Evolutionary conservation across 2,888 invertebrate species (phyloP).

Genomic region (Metacarcinus magister): DNA sequence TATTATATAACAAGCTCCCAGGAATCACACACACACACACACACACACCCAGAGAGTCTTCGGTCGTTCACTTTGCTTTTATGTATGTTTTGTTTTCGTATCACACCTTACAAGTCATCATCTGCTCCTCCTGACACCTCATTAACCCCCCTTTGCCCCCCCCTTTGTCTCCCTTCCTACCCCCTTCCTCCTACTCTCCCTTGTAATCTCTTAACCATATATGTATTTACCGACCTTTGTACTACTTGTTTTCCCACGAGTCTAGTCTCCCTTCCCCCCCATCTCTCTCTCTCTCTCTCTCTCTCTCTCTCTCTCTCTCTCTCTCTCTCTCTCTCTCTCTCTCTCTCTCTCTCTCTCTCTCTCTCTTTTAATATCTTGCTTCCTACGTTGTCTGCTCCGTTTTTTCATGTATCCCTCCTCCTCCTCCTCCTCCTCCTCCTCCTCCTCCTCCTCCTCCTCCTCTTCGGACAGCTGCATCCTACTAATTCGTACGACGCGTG

Average conservation of each 20-base stretch:
- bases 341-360: slow-evolving; percentile 29
- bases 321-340: slow-evolving; percentile 47
- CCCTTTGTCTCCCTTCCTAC: background rate
- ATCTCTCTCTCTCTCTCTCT: slow-evolving; percentile 56
- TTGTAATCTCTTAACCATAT: too few relatives aligned
- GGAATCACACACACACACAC: background rate
- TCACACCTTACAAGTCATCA: background rate
- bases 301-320: slow-evolving; percentile 55
- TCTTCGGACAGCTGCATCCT: background rate
- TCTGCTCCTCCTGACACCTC: too few relatives aligned
- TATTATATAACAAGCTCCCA: too few relatives aligned
- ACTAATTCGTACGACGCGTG: slow-evolving; percentile 1
- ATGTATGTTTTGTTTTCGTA: background rate
- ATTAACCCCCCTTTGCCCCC: background rate
- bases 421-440: slow-evolving; percentile 52
- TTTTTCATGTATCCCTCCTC: background rate
- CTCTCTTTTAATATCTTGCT: background rate
- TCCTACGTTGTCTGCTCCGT: background rate
- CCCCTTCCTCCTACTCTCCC: too few relatives aligned
- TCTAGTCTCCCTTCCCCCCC: too few relatives aligned
- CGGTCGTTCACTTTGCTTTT: background rate
- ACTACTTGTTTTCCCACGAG: too few relatives aligned
- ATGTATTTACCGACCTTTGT: background rate
- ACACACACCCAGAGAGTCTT: background rate
- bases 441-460: slow-evolving; percentile 50